Conservation (phyloP, 2,797 vertebrate genomes). For the Pipistrellus nathusii region DNA sequence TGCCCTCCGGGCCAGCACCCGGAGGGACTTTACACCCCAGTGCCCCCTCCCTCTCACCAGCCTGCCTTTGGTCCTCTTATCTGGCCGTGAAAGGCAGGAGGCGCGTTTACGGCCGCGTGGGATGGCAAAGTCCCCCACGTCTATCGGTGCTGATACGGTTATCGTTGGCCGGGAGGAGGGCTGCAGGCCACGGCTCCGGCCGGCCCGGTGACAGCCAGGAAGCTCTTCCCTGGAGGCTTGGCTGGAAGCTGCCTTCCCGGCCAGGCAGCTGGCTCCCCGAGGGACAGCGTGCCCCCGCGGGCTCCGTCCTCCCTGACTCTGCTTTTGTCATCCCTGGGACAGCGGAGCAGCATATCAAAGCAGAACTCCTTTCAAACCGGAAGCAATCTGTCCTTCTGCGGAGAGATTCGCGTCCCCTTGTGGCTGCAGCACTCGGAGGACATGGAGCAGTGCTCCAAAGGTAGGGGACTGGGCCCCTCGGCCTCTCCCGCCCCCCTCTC, state of each 20-base stretch:
- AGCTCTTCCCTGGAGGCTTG: neutral
- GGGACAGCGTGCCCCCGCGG: neutral
- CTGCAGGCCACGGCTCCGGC: neutral
- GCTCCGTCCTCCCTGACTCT: constrained; percentile 48
- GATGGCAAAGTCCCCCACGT: neutral
- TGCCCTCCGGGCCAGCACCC: neutral
- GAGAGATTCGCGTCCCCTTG: constrained; percentile 92
- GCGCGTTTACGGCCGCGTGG: neutral
- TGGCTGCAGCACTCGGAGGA: constrained; percentile 97
- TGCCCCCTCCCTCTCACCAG: neutral
- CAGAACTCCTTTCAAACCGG: constrained; percentile 91
- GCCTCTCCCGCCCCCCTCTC: too few relatives aligned
- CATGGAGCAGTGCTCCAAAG: constrained; percentile 97
- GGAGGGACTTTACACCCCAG: neutral
- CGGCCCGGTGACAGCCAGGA: neutral
- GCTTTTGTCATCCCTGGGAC: constrained; percentile 77
- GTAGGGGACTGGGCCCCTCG: constrained; percentile 83
- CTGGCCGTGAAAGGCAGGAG: neutral
- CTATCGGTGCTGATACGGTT: neutral
- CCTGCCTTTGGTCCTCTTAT: neutral
- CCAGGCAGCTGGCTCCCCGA: neutral
- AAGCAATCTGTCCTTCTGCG: constrained; percentile 90
- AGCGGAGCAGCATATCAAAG: constrained; percentile 91
- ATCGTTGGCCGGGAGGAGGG: neutral
- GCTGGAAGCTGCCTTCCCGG: constrained; percentile 23